A percentile compares a stretch with the other conserved stretches of the same genome.
Evolutionary conservation across 1,140 invertebrate genomes (phyloP).

Genomic region (Calephelis virginiensis): DNA sequence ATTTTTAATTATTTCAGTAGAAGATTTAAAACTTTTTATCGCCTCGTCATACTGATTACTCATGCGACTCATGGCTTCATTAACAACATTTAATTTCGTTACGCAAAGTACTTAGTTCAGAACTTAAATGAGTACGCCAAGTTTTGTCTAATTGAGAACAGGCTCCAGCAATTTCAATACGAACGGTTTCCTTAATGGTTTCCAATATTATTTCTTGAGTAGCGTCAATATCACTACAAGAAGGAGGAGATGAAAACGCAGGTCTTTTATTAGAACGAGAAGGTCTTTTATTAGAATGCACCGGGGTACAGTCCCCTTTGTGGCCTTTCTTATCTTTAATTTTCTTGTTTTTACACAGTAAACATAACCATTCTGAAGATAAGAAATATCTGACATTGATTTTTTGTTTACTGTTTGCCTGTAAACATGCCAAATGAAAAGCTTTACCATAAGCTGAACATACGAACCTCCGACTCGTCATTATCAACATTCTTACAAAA

Average conservation of each 20-base stretch:
- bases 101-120: neutral
- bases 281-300: neutral
- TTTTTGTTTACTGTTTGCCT: neutral
- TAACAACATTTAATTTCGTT: neutral
- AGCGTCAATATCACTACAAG: neutral
- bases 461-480: neutral
- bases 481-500: neutral
- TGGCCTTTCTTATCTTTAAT: neutral
- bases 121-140: neutral
- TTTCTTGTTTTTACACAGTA: neutral
- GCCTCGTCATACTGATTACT: neutral
- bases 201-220: neutral
- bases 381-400: neutral
- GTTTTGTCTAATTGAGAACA: neutral
- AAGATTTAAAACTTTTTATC: neutral
- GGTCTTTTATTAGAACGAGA: neutral
- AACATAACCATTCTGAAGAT: neutral
- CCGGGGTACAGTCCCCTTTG: neutral
- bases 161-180: neutral
- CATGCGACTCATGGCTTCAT: conserved; percentile 2
- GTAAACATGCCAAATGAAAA: neutral
- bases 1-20: neutral
- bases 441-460: neutral
- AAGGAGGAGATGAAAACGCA: neutral
- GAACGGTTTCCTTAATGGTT: neutral